phyloP scores from a whole-genome alignment of 2,888 invertebrate species.

The Argyra leucocephala region DNA sequence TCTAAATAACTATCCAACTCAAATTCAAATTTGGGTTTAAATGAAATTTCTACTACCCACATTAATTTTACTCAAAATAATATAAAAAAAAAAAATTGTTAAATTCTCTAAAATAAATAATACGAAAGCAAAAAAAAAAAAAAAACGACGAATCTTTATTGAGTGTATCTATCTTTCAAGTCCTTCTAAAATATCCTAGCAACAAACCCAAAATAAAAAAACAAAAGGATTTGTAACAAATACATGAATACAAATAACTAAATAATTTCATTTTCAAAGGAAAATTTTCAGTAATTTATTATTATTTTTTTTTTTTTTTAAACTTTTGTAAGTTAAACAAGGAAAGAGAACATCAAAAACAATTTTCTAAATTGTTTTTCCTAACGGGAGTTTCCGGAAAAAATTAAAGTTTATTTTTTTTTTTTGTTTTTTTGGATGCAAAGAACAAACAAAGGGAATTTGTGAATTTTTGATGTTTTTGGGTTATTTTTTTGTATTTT shows the following conservation, averaged over 20 bases:
- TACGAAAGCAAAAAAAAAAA: no score
- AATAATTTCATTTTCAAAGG: no score
- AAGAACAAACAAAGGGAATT: background rate
- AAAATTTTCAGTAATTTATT: no score
- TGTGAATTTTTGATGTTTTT: background rate
- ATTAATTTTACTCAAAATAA: background rate
- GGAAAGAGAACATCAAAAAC: background rate
- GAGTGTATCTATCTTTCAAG: no score
- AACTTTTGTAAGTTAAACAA: background rate
- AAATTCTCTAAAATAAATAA: no score
- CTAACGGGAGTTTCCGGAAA: background rate
- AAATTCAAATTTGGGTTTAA: background rate
- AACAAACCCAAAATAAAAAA: no score
- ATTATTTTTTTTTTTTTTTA: no score
- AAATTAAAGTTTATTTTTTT: background rate
- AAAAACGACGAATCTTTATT: no score
- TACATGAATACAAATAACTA: no score
- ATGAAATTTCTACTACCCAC: background rate
- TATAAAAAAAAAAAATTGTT: no score
- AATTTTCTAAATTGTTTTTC: background rate
- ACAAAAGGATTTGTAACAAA: no score
- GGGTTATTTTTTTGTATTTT: background rate
- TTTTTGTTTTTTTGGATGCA: background rate
- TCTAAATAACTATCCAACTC: background rate
- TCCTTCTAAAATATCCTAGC: no score